phyloP scores from a whole-genome alignment of 2,113 vertebrate genomes.

The Gracilinanus agilis region DNA sequence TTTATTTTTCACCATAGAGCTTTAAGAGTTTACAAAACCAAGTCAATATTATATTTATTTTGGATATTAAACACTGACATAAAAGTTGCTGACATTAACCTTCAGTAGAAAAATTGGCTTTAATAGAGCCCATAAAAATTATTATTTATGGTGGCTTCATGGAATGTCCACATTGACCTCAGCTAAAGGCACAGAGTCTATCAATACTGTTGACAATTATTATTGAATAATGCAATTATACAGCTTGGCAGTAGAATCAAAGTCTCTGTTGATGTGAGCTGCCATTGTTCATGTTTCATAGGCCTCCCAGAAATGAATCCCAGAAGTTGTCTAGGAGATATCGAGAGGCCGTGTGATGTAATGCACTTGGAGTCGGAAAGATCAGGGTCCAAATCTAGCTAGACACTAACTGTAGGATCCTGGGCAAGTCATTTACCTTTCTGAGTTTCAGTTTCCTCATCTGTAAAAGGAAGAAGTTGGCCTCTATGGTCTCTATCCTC shows the following conservation, averaged over 20 bases:
- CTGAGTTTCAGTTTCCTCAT: neutral
- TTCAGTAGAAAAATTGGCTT: constrained; percentile 81
- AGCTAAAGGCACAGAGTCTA: constrained; percentile 80
- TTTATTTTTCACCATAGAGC: neutral
- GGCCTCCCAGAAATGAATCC: constrained; percentile 60
- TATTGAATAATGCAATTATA: constrained; percentile 81
- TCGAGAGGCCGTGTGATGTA: neutral
- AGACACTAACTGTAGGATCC: neutral
- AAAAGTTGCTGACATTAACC: constrained; percentile 83
- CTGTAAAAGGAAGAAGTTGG: neutral
- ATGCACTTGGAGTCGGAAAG: neutral
- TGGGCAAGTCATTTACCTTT: neutral
- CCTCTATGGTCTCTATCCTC: neutral
- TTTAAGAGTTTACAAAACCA: constrained; percentile 54
- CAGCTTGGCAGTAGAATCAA: constrained; percentile 67
- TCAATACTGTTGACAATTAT: constrained; percentile 85
- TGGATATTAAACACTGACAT: constrained; percentile 82
- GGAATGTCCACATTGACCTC: constrained; percentile 80
- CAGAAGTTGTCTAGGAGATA: neutral
- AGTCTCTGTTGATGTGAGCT: constrained; percentile 65
- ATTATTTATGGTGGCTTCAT: constrained; percentile 82
- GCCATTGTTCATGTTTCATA: constrained; percentile 64
- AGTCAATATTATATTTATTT: constrained; percentile 85
- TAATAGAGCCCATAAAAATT: constrained; percentile 86
- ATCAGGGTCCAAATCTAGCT: neutral